These are phyloP conservation scores for Spizella passerina DNA, from an alignment of 2,797 vertebrate genomes.

Conservation along the genomic window DNA sequence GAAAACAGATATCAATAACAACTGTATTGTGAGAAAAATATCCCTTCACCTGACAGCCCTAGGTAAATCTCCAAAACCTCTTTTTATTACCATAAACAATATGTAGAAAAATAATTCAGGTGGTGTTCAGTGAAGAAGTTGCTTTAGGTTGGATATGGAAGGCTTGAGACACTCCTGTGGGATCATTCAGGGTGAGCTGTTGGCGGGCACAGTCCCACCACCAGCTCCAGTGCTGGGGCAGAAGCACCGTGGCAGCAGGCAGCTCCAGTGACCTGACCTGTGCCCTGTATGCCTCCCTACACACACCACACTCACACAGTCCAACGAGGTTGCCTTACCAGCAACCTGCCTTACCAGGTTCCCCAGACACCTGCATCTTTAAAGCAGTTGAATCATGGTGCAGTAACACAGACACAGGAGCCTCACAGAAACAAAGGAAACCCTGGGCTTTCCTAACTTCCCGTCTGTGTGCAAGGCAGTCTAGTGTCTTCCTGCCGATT, in stretches of 20 bases:
- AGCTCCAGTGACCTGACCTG: background rate
- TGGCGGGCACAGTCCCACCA: background rate
- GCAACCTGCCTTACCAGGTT: too few relatives aligned
- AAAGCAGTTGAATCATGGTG: background rate
- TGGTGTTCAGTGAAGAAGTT: background rate
- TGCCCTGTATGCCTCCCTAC: background rate
- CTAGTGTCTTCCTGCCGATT: background rate
- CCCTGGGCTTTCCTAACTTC: background rate
- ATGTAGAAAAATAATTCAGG: background rate
- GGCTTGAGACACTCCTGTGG: background rate
- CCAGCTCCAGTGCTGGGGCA: background rate
- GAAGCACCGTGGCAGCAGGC: rapidly evolving
- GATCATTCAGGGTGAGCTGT: background rate
- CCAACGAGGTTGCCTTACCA: background rate
- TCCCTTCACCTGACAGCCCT: background rate
- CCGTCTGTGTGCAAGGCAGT: background rate
- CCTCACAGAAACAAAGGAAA: background rate
- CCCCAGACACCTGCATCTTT: background rate
- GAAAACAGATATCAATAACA: background rate
- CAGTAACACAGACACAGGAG: background rate
- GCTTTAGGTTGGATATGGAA: background rate
- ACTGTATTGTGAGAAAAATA: background rate
- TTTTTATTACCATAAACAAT: background rate
- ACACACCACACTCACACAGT: background rate
- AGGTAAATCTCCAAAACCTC: background rate